phyloP scores from a whole-genome alignment of 92 coral and sea anemone genomes.

The Diadumene lineata region DNA sequence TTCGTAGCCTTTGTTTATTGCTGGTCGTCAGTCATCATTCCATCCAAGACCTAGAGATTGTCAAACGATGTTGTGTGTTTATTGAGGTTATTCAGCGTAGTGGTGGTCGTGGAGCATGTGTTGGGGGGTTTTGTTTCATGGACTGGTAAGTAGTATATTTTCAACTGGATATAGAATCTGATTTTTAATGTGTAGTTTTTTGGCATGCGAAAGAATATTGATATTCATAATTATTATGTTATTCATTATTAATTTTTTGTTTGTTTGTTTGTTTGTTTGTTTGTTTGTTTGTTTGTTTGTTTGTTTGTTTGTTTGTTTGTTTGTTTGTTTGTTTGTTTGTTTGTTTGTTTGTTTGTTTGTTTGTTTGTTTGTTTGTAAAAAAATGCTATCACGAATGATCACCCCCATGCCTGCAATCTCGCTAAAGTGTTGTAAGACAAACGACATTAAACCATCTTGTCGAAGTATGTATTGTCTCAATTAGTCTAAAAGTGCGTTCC shows the following conservation, averaged over 20 bases:
- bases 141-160: too few relatives aligned
- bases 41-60: background rate
- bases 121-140: too few relatives aligned
- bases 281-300: background rate
- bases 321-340: background rate
- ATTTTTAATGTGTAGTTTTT: too few relatives aligned
- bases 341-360: background rate
- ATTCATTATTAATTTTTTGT: background rate
- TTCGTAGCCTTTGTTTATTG: background rate
- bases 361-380: background rate
- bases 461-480: background rate
- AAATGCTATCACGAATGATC: too few relatives aligned
- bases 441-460: background rate
- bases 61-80: background rate
- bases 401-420: too few relatives aligned
- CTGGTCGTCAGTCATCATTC: background rate
- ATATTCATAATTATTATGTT: too few relatives aligned
- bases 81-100: background rate
- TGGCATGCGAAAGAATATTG: too few relatives aligned
- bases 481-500: background rate
- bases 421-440: background rate
- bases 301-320: background rate
- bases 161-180: too few relatives aligned
- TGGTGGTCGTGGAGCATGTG: background rate
- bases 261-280: background rate